These are phyloP conservation scores for Burhinus oedicnemus DNA, from an alignment of 2,113 vertebrate species.

Conservation along the genomic window DNA sequence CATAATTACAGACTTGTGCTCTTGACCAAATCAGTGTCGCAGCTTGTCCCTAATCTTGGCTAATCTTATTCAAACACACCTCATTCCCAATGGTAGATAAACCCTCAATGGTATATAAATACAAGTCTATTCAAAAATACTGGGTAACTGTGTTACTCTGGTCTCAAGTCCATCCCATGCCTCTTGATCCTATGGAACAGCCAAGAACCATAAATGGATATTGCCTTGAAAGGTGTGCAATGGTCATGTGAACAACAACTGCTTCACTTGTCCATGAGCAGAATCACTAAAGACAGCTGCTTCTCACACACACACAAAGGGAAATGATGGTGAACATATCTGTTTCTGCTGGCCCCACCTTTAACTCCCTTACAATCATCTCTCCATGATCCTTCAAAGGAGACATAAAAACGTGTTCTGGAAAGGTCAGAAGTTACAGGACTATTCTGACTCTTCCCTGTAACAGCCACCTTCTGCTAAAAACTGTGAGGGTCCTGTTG, in stretches of 20 bases:
- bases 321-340: background rate
- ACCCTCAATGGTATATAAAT: background rate
- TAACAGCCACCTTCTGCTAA: background rate
- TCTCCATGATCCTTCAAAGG: background rate
- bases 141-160: background rate
- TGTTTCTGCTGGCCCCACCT: background rate
- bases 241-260: background rate
- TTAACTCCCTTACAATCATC: background rate
- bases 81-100: background rate
- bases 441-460: background rate
- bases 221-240: background rate
- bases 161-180: background rate
- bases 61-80: background rate
- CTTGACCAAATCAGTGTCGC: background rate
- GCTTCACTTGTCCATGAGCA: too few species aligned
- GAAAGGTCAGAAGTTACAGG: background rate
- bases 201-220: background rate
- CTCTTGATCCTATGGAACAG: background rate
- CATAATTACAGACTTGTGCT: background rate
- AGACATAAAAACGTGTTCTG: background rate
- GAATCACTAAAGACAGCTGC: background rate
- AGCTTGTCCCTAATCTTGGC: background rate
- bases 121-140: background rate
- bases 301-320: background rate
- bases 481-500: background rate